Base-by-base conservation (phyloP, 2,113 vertebrate species). In the Pygoscelis antarcticus region DNA sequence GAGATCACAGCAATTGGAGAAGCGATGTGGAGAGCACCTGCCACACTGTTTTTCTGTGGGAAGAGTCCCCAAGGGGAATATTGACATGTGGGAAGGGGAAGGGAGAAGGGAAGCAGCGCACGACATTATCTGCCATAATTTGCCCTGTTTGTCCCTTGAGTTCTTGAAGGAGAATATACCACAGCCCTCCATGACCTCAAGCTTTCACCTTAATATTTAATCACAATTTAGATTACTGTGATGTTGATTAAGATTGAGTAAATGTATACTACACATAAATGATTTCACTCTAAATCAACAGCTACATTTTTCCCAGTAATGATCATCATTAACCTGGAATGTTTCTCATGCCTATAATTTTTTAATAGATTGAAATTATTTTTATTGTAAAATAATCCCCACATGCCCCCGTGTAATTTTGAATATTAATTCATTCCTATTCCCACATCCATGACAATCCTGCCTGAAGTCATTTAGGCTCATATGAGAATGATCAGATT, bases 141-240 rank as follows among this genome's bases (percentile, higher is more conserved):
- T 58, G 23, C 42, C 46, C 34, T 30, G 40, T 38, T 72, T 51
- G 54, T 83, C 77, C 58, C 93, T 47, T 44, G 74, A 83, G 93
- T 22, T 87, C 54, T 74, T 72, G 70, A 89, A 83, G 66, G 4
- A 47, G 40, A 90, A 46, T 40, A 27, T 40, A 72, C 49, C 10
- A 2, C 70, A 91, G 32, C 27, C 70, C 27, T 83, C 62, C 2
- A 0, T 79, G 94, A 96, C 77, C 69, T 94, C 78, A 54, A 72
- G 87, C 22, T 91, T 97, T 90, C 74, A 58, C 22, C 65, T 89
- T 84, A 92, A 76, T 96, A 93, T 92, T 96, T 97, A 96, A 96
- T 92, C 83, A 82, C 5, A 1, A 80, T 89, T 91, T 91, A 80
- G 65, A 83, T 89, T 85, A 66, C 87, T 62, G 14, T 87, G 70